Base-by-base conservation (phyloP, 2,113 vertebrate species). In the Willisornis vidua region DNA sequence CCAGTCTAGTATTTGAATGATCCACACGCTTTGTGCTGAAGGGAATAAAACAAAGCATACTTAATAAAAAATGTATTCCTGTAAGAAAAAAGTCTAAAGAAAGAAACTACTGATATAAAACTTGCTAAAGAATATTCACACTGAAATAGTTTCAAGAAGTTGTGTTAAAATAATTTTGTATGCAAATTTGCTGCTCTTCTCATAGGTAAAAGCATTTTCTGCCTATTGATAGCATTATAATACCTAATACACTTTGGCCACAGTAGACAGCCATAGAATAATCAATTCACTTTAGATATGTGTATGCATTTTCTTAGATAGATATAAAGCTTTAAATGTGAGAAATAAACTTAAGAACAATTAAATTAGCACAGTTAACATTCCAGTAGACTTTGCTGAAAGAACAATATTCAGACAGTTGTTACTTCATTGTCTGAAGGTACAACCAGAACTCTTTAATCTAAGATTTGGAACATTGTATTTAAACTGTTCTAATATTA, bases 1-100 rank as follows among this genome's bases (percentile, higher is more conserved):
- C 98, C 96, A 99, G 94, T 96, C 99, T 98, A 72, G 99, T 99
- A 96, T 99, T 99, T 90, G 99, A 99, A 96, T 99, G 98, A 97
- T 99, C 99, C 87, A 99, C 98, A 90, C 99, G 98, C 80, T 99
- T 99, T 85, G 99, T 99, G 94, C 99, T 99, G 76, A 72, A 97
- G 92, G 83, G 28, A 43, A 97, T n/a, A 94, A 96, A 95, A 96
- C 13, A 75, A 92, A 91, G 71, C 17, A 95, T 46, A 73, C n/a
- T 94, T 61, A 96, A 73, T 22, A 78, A 10, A 20, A 54, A 68
- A 74, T 37, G 73, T 48, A 55, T 65, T 37, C 55, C 14, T 54
- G 17, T 11, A 87, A 94, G 12, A 70, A 85, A 61, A 70, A 85
- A 61, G 41, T 20, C 5, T 33, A 28, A 45, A 11, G 43, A 8